Conservation (phyloP, 2,113 vertebrate genomes). For the Sinocyclocheilus anshuiensis region DNA sequence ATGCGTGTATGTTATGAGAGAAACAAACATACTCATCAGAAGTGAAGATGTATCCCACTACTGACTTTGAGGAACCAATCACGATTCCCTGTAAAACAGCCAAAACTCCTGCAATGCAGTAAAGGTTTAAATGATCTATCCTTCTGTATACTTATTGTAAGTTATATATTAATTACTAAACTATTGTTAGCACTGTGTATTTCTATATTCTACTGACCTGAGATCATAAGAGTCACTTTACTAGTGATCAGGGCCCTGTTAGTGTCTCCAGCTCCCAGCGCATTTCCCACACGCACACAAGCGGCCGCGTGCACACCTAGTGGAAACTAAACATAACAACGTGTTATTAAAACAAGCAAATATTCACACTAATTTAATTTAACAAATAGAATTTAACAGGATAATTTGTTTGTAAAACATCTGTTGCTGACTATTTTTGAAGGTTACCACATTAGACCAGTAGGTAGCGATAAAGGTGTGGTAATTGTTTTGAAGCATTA, state of each 20-base stretch:
- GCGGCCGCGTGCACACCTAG: slow-evolving; percentile 80
- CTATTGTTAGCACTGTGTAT: not conserved
- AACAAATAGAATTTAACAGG: slow-evolving; percentile 56
- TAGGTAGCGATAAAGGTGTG: too few species aligned
- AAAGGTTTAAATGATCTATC: not conserved
- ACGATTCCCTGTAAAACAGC: slow-evolving; percentile 73
- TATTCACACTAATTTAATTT: not conserved
- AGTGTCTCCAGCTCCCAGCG: slow-evolving; percentile 81
- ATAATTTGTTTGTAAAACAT: too few species aligned
- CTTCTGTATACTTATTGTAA: not conserved
- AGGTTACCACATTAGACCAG: too few species aligned
- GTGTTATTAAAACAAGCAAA: not conserved
- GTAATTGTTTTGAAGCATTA: too few species aligned
- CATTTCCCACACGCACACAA: slow-evolving; percentile 85
- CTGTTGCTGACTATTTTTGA: too few species aligned
- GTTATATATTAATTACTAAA: not conserved
- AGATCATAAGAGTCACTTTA: slow-evolving; percentile 74
- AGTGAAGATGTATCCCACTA: slow-evolving; percentile 83
- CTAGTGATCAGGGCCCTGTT: slow-evolving; percentile 76
- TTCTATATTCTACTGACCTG: slow-evolving; percentile 71
- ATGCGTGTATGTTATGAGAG: not conserved
- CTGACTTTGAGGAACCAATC: slow-evolving; percentile 69
- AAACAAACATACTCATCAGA: slow-evolving; percentile 78
- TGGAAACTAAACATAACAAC: slow-evolving; percentile 75
- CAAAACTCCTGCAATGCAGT: slow-evolving; percentile 70